A percentile compares a stretch with the other conserved stretches of the same genome.
phyloP scores from a whole-genome alignment of 2,888 invertebrate species.

The Drosophila fungiperda region DNA sequence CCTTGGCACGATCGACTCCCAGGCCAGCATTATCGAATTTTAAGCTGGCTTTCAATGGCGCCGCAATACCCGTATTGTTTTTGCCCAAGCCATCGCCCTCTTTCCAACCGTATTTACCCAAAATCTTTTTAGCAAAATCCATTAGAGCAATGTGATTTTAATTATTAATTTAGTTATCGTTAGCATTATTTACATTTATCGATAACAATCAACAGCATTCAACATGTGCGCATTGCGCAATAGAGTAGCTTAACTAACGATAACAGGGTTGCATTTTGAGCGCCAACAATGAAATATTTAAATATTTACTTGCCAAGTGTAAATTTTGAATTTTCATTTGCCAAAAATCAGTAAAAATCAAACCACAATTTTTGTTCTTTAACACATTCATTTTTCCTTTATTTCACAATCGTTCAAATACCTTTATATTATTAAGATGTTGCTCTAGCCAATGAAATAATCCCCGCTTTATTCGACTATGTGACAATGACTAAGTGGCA shows the following conservation, averaged over 20 bases:
- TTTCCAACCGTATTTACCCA: constrained; percentile 84
- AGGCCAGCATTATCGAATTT: constrained; percentile 92
- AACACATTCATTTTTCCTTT: constrained; percentile 66
- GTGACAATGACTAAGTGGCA: constrained; percentile 64
- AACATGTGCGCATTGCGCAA: not conserved
- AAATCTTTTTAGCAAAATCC: constrained; percentile 83
- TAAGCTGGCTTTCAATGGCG: constrained; percentile 91
- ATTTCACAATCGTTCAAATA: constrained; percentile 56
- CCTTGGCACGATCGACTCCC: constrained; percentile 90
- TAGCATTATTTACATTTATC: constrained; percentile 17
- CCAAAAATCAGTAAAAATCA: not conserved
- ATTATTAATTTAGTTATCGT: constrained; percentile 22
- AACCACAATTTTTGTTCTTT: constrained; percentile 22
- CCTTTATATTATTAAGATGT: constrained; percentile 19
- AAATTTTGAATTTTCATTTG: not conserved
- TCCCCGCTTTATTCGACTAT: constrained; percentile 46
- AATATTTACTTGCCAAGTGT: not conserved
- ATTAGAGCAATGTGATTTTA: constrained; percentile 55
- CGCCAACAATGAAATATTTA: not conserved
- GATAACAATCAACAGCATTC: constrained; percentile 15
- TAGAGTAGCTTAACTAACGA: not conserved
- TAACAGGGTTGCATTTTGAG: constrained; percentile 21
- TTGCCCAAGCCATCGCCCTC: constrained; percentile 90
- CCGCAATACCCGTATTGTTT: constrained; percentile 91
- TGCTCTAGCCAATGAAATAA: constrained; percentile 45